Base-by-base conservation (phyloP, 2,797 vertebrate species). In the Anas bahamensis region DNA sequence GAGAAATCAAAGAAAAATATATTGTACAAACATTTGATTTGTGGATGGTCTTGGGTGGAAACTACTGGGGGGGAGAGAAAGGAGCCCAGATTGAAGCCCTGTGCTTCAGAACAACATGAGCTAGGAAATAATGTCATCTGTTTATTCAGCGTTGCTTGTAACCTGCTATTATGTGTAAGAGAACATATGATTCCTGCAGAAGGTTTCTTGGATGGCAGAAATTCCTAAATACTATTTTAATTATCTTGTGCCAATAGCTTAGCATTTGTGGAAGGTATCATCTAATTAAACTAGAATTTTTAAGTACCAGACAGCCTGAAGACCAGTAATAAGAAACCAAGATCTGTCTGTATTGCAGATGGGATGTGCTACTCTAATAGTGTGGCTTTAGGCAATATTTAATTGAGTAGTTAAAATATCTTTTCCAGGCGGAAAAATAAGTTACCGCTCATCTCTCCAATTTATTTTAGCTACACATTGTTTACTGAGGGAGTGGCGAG, bases 341-440 rank as follows among this genome's bases (percentile, higher is more conserved):
- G 91, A 94, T 88, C 85, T 26, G 41, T 92, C 91, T 94, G 88
- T 86, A 84, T 90, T 94, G 88, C 86, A 93, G 94, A 93, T 92
- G 94, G 93, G 88, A 84, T 63, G 83, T 91, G 87, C 89, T 92
- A 52, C 69, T 91, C 65, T 90, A 94, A 95, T 78, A 85, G 90
- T 86, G 70, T 80, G 78, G 90, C 95, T 95, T 77, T 64, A 74
- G 95, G 93, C 93, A 83, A 77, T 95, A 82, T 96, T 96, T 96
- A 96, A 94, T 96, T 96, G 93, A 95, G 91, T 91, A 91, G 94
- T 94, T 95, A 95, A 96, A 94, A 92, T 96, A 93, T 96, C 81
- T 96, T 90, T 93, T 88, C 88, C 86, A 94, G 92, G 86, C 13
- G 8, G 94, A 81, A 90, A 95, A 96, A 96, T 95, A 93, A 96